Evolutionary conservation across 2,888 invertebrate species (phyloP).

Genomic region (Bembecia ichneumoniformis): DNA sequence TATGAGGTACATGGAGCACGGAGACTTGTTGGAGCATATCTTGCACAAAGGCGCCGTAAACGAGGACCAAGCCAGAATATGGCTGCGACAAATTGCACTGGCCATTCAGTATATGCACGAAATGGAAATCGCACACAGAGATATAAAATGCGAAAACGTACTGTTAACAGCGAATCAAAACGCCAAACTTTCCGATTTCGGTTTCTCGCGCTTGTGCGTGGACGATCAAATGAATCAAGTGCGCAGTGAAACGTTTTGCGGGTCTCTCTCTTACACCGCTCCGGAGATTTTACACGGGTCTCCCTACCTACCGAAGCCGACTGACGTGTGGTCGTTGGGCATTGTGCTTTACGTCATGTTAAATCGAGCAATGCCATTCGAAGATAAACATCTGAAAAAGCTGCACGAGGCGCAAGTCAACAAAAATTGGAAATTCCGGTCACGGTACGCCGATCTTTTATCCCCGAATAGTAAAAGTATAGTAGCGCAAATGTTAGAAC

Average conservation of each 20-base stretch:
- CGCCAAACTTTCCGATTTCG: conserved; percentile 86
- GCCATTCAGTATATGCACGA: conserved; percentile 83
- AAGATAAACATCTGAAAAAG: conserved; percentile 80
- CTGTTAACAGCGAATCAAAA: conserved; percentile 80
- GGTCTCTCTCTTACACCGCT: conserved; percentile 88
- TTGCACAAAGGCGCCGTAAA: conserved; percentile 76
- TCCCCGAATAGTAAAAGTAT: conserved; percentile 76
- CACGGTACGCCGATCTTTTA: conserved; percentile 70
- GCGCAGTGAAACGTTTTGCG: conserved; percentile 86
- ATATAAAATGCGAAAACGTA: conserved; percentile 89
- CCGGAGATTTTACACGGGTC: conserved; percentile 87
- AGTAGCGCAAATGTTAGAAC: conserved; percentile 77
- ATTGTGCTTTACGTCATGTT: conserved; percentile 86
- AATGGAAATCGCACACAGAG: conserved; percentile 82
- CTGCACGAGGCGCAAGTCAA: conserved; percentile 75
- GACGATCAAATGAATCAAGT: conserved; percentile 54
- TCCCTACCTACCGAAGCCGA: conserved; percentile 79
- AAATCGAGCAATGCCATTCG: conserved; percentile 88
- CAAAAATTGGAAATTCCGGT: conserved; percentile 78
- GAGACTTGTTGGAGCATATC: conserved; percentile 82
- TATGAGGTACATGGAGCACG: conserved; percentile 81
- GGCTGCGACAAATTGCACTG: conserved; percentile 78
- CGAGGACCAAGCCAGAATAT: conserved; percentile 79
- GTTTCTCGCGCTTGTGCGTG: conserved; percentile 75
- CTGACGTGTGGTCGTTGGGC: conserved; percentile 87